Conservation (phyloP, 2,888 invertebrate species). For the Beris morrisii region DNA sequence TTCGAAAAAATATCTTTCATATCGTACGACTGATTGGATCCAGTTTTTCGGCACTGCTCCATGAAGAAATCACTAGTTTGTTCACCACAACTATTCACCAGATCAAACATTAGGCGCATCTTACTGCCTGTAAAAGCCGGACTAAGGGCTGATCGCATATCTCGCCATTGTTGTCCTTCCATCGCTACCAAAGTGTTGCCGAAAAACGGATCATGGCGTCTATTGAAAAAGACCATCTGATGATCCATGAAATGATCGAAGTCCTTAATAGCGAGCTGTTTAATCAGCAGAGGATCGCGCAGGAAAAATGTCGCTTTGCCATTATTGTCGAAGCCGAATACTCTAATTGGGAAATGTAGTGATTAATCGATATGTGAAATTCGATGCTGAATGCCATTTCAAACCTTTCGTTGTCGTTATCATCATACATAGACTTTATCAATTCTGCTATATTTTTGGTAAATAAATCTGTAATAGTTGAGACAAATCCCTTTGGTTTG, state of each 20-base stretch:
- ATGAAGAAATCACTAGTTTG: slow-evolving; percentile 8
- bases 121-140: slow-evolving; percentile 58
- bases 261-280: slow-evolving; percentile 12
- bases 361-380: too few species aligned
- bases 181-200: slow-evolving; percentile 43
- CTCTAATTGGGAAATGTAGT: too few species aligned
- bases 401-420: too few species aligned
- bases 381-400: too few species aligned
- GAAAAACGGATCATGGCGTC: background rate
- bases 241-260: slow-evolving; percentile 21
- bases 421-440: too few species aligned
- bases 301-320: background rate
- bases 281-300: slow-evolving; percentile 1
- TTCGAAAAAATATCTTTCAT: slow-evolving; percentile 57
- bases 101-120: slow-evolving; percentile 47
- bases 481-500: too few species aligned
- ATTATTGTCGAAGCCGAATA: too few species aligned
- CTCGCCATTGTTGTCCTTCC: slow-evolving; percentile 55
- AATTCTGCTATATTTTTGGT: too few species aligned
- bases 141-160: slow-evolving; percentile 56
- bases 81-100: slow-evolving; percentile 51
- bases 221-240: background rate
- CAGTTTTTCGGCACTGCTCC: slow-evolving; percentile 45
- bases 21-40: slow-evolving; percentile 46
- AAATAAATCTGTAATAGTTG: too few species aligned